These are phyloP conservation scores for Raja brachyura DNA, from an alignment of 2,113 vertebrate genomes.

Conservation along the genomic window DNA sequence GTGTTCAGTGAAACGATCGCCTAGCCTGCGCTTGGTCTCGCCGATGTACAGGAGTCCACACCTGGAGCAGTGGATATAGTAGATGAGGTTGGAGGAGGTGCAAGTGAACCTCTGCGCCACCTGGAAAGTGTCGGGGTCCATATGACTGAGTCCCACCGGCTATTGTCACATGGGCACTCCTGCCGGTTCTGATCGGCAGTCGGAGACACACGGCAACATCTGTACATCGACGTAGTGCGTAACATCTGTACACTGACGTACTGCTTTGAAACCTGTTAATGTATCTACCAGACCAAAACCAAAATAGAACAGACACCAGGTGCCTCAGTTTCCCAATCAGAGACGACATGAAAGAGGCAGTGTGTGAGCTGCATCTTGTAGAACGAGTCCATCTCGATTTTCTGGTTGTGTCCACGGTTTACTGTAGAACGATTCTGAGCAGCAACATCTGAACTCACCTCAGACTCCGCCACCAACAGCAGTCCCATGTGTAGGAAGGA, in stretches of 20 bases:
- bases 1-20: too few species aligned
- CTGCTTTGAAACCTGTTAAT: background rate
- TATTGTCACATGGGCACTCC: too few species aligned
- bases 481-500: background rate
- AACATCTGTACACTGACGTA: background rate
- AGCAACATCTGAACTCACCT: background rate
- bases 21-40: too few species aligned
- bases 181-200: too few species aligned
- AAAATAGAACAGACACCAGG: background rate
- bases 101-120: too few species aligned
- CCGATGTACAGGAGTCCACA: too few species aligned
- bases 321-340: background rate
- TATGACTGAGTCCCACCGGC: too few species aligned
- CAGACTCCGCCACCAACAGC: background rate
- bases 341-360: background rate
- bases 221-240: too few species aligned
- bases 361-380: background rate
- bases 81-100: too few species aligned
- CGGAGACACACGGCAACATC: too few species aligned
- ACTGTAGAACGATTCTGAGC: background rate
- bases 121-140: too few species aligned
- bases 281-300: background rate
- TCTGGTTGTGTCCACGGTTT: background rate
- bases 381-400: background rate
- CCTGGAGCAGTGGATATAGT: too few species aligned